These are phyloP conservation scores for Turdus rufiventris DNA, from an alignment of 2,113 vertebrate species.

Conservation along the genomic window DNA sequence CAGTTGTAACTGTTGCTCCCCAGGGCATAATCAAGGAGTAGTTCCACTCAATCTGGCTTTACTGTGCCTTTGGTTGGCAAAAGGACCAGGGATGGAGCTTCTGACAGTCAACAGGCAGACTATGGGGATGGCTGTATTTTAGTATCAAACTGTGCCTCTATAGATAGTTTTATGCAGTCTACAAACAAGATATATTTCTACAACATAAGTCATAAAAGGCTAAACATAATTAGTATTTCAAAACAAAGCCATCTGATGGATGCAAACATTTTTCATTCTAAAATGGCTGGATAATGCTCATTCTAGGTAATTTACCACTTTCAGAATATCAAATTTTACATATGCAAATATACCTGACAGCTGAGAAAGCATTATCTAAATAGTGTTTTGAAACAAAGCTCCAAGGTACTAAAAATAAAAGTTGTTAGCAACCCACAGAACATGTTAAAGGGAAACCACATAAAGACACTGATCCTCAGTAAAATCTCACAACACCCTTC, in stretches of 20 bases:
- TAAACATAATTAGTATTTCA: not conserved
- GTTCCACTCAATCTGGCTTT: not conserved
- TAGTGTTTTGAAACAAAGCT: not conserved
- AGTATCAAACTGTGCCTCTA: not conserved
- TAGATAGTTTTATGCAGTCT: not conserved
- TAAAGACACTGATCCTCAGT: not conserved
- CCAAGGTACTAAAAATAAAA: not conserved
- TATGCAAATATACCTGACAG: not conserved
- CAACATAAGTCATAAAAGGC: not conserved
- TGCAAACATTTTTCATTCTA: not conserved
- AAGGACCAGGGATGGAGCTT: not conserved
- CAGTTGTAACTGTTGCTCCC: accelerated
- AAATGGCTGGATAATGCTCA: not conserved
- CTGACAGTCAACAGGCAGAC: not conserved
- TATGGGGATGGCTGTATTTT: accelerated
- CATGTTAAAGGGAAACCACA: not conserved
- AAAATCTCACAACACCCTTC: not conserved
- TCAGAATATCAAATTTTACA: not conserved
- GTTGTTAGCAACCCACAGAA: not conserved
- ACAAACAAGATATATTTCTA: not conserved
- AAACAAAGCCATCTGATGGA: not conserved
- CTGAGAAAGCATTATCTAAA: not conserved
- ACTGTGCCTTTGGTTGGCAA: accelerated
- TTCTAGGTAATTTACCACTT: not conserved
- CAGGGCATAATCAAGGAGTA: not conserved